A percentile compares a stretch with the other conserved stretches of the same genome.
These are phyloP conservation scores for Hybos culiciformis DNA, from an alignment of 2,888 invertebrate species.

Conservation along the genomic window DNA sequence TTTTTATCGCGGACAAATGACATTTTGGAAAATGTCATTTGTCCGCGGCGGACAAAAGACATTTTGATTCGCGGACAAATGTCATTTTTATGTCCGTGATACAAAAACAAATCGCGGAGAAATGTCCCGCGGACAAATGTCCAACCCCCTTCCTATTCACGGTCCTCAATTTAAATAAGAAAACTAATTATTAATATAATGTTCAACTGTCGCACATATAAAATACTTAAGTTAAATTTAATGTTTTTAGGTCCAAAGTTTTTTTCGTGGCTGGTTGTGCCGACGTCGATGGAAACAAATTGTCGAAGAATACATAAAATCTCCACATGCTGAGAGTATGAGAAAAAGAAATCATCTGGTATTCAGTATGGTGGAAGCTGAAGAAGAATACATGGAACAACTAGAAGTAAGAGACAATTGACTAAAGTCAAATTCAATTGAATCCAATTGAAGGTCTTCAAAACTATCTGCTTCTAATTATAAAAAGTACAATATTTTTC, in stretches of 20 bases:
- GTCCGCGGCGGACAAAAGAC: no score
- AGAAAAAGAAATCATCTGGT: slow-evolving; percentile 78
- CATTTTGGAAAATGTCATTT: no score
- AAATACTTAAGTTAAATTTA: no score
- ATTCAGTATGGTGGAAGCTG: slow-evolving; percentile 84
- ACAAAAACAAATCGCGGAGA: no score
- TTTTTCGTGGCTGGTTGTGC: slow-evolving; percentile 88
- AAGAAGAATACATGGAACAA: slow-evolving; percentile 86
- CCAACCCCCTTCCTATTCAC: background rate
- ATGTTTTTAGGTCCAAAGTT: slow-evolving; percentile 47
- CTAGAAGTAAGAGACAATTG: slow-evolving; percentile 55
- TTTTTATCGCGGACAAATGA: no score
- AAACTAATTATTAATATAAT: background rate
- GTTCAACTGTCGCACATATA: no score
- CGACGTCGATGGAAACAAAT: slow-evolving; percentile 88
- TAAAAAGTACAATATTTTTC: background rate
- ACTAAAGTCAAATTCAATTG: no score
- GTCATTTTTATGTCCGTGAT: no score
- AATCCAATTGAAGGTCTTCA: background rate
- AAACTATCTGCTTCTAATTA: background rate
- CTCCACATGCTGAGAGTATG: slow-evolving; percentile 89
- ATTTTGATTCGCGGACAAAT: no score
- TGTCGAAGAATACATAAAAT: slow-evolving; percentile 86
- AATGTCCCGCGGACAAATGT: no score
- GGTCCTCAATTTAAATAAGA: background rate